Evolutionary conservation across 2,888 invertebrate genomes (phyloP).

Genomic region (Cerastoderma edule): DNA sequence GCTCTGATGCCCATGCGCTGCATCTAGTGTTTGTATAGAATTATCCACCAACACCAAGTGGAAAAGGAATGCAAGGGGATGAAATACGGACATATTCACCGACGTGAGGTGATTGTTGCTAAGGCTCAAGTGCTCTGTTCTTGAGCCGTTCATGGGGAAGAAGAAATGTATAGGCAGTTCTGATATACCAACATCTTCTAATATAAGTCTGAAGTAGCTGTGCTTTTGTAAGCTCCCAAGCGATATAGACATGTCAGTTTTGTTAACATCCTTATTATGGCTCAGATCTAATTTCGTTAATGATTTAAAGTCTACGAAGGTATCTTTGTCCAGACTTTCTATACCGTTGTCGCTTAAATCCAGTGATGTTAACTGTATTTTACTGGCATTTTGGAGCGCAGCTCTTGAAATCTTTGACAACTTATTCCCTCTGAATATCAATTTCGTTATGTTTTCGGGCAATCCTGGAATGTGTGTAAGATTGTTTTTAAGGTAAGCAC

Average conservation of each 20-base stretch:
- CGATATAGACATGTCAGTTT: background rate
- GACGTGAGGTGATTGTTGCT: background rate
- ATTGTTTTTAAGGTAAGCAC: conserved; percentile 1
- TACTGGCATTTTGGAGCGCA: background rate
- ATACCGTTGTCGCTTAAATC: conserved; percentile 17
- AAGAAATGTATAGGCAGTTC: background rate
- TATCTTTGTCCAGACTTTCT: background rate
- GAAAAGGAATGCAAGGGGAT: background rate
- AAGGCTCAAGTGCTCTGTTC: background rate
- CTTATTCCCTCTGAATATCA: conserved; percentile 4
- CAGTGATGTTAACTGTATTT: background rate
- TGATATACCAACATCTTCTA: background rate
- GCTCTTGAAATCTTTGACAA: conserved; percentile 3
- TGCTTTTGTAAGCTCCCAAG: conserved; percentile 11
- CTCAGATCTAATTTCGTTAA: background rate
- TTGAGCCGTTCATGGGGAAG: background rate
- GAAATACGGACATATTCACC: background rate
- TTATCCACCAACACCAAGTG: background rate
- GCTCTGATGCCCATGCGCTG: conserved; percentile 1
- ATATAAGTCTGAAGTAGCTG: background rate
- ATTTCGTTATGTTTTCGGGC: conserved; percentile 4
- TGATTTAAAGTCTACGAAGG: conserved; percentile 4
- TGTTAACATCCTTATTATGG: conserved; percentile 7
- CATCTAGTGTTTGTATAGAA: conserved; percentile 5
- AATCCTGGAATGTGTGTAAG: conserved; percentile 11